phyloP scores from a whole-genome alignment of 2,888 invertebrate species.

The Ceratothoa steindachneri region DNA sequence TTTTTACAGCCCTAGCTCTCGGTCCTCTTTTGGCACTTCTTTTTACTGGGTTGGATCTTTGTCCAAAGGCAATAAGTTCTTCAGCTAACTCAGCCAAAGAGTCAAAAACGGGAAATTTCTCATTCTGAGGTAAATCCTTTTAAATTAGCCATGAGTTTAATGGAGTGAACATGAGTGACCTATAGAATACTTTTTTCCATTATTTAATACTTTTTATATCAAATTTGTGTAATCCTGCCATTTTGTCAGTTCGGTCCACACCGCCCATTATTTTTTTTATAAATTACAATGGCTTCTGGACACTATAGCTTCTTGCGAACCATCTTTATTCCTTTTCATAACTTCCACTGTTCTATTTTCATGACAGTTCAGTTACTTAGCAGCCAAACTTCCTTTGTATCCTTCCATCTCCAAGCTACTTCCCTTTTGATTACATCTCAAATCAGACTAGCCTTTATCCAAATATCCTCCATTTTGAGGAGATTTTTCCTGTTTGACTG shows the following conservation, averaged over 20 bases:
- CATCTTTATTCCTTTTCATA: conserved; percentile 49
- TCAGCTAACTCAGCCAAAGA: not conserved
- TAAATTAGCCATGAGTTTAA: conserved; percentile 43
- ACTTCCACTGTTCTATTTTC: conserved; percentile 34
- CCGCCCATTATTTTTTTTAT: conserved; percentile 49
- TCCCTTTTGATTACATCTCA: conserved; percentile 46
- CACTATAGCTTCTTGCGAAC: conserved; percentile 30
- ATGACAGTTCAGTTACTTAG: conserved; percentile 50
- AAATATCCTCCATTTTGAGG: conserved; percentile 46
- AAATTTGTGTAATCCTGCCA: conserved; percentile 49
- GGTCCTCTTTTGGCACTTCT: not conserved
- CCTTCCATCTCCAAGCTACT: conserved; percentile 49
- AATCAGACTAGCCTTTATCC: conserved; percentile 45
- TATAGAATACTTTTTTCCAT: conserved; percentile 50
- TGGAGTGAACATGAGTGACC: conserved; percentile 49
- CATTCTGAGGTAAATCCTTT: not conserved
- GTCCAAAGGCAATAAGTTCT: not conserved
- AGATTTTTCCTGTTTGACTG: conserved; percentile 45
- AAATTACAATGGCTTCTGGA: conserved; percentile 46
- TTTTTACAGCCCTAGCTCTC: not conserved
- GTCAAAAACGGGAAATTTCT: not conserved
- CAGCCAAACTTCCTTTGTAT: conserved; percentile 50
- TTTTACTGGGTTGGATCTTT: not conserved
- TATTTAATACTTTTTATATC: conserved; percentile 50
- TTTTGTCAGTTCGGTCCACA: conserved; percentile 50